Evolutionary conservation across 2,113 vertebrate species (phyloP).

Genomic region (Pomatostomus ruficeps): DNA sequence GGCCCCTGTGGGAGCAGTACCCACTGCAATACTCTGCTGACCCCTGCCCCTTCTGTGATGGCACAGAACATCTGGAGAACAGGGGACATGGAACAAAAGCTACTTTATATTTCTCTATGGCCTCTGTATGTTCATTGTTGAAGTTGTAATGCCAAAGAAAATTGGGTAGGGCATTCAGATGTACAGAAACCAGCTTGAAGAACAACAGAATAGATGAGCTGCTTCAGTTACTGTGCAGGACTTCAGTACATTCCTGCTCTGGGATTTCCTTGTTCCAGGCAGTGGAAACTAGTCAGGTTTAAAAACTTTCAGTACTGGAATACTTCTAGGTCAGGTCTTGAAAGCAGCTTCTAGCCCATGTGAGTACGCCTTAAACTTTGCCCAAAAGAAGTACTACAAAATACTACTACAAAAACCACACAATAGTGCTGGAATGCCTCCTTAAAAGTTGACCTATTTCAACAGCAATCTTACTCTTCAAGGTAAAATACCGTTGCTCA

Average conservation of each 20-base stretch:
- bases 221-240: neutral
- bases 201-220: neutral
- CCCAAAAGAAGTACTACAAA: neutral
- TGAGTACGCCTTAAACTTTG: neutral
- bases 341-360: neutral
- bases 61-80: conserved; percentile 36
- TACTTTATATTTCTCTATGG: neutral
- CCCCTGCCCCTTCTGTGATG: conserved; percentile 5
- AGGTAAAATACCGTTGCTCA: neutral
- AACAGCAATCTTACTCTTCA: neutral
- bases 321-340: neutral
- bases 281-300: neutral
- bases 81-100: conserved; percentile 30
- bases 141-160: neutral
- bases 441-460: neutral
- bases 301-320: neutral
- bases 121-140: neutral
- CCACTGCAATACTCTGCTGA: conserved; percentile 14
- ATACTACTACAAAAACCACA: neutral
- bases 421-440: neutral
- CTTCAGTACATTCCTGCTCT: neutral
- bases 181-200: neutral
- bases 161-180: neutral
- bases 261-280: neutral
- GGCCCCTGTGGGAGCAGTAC: conserved; percentile 25